Evolutionary conservation across 2,113 vertebrate species (phyloP).

Genomic region (Perca schrenkii): DNA sequence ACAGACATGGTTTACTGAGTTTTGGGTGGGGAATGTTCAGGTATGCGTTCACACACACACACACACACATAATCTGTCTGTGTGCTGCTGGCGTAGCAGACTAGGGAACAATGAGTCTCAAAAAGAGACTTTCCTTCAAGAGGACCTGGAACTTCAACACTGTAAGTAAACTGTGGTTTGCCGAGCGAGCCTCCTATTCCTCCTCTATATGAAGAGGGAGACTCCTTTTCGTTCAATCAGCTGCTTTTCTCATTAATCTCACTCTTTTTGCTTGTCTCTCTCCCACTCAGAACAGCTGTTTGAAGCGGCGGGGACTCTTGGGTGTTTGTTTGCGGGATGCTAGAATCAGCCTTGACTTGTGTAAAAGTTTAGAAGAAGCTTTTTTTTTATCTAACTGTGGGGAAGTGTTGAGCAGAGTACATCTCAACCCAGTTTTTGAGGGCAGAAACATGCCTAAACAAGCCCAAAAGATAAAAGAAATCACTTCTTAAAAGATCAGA

Average conservation of each 20-base stretch:
- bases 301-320: slow-evolving; percentile 45
- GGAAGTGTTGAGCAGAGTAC: neutral
- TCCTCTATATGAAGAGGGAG: slow-evolving; percentile 37
- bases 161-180: slow-evolving; percentile 78
- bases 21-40: slow-evolving; percentile 84
- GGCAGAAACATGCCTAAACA: slow-evolving; percentile 60
- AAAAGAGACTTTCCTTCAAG: slow-evolving; percentile 85
- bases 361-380: slow-evolving; percentile 46
- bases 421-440: slow-evolving; percentile 29
- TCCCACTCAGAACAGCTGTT: slow-evolving; percentile 74
- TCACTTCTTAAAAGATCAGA: slow-evolving; percentile 20
- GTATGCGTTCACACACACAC: slow-evolving; percentile 73
- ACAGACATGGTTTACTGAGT: slow-evolving; percentile 84
- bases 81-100: slow-evolving; percentile 68
- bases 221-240: slow-evolving; percentile 79
- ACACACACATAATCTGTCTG: slow-evolving; percentile 70
- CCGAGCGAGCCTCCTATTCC: slow-evolving; percentile 37
- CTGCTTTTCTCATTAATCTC: slow-evolving; percentile 80
- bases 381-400: slow-evolving; percentile 24
- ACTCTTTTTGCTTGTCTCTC: slow-evolving; percentile 48
- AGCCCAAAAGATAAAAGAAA: slow-evolving; percentile 42
- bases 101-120: slow-evolving; percentile 83
- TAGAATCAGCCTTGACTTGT: slow-evolving; percentile 39
- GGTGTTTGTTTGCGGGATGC: slow-evolving; percentile 55
- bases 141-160: slow-evolving; percentile 75